Conservation (phyloP, 2,888 invertebrate genomes). For the Pharmacophagus antenor region DNA sequence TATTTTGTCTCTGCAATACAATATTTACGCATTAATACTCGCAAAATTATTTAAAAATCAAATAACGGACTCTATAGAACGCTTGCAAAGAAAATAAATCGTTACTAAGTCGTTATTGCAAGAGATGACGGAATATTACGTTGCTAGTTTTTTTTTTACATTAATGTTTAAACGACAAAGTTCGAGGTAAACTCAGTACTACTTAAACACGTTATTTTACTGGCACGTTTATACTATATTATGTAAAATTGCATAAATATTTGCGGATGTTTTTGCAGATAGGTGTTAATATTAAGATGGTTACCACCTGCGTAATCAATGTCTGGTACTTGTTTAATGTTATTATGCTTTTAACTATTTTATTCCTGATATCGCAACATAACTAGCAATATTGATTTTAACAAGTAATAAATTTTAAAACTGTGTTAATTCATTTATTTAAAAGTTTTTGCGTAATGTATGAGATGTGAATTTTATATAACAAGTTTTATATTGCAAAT, state of each 20-base stretch:
- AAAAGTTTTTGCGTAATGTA: no score
- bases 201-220: neutral
- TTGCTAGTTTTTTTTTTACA: slow-evolving; percentile 31
- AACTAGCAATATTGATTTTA: neutral
- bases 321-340: neutral
- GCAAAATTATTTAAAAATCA: slow-evolving; percentile 6
- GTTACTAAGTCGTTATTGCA: slow-evolving; percentile 34
- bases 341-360: neutral
- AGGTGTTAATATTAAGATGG: neutral
- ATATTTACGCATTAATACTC: neutral
- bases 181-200: slow-evolving; percentile 34
- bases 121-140: slow-evolving; percentile 26
- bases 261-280: neutral
- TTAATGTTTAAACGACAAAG: slow-evolving; percentile 35
- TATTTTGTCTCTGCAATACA: neutral
- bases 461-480: no score
- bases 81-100: slow-evolving; percentile 16
- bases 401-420: no score
- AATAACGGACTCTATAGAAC: slow-evolving; percentile 16
- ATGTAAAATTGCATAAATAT: neutral
- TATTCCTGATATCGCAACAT: no score
- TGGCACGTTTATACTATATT: neutral
- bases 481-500: neutral
- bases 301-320: neutral
- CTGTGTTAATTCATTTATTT: no score